Percentiles rank a stretch among this genome's conserved stretches.
Evolutionary conservation across 2,113 vertebrate genomes (phyloP).

Genomic region (Xiphophorus maculatus): DNA sequence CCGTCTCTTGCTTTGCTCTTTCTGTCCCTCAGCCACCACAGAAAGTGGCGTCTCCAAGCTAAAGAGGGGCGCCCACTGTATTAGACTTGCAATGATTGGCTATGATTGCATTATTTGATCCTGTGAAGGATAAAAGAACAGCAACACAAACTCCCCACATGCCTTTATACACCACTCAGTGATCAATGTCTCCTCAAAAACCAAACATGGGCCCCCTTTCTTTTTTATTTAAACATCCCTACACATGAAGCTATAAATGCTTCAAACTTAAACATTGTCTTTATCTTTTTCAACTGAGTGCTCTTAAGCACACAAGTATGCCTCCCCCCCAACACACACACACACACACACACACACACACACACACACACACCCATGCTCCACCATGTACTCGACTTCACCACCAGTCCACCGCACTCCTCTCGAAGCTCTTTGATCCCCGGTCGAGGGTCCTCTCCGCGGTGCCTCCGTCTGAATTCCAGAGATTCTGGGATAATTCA

Average conservation of each 20-base stretch:
- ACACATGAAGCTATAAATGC: constrained; percentile 47
- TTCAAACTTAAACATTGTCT: constrained; percentile 57
- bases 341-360: constrained; percentile 24
- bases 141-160: constrained; percentile 43
- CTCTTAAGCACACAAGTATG: constrained; percentile 24
- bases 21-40: constrained; percentile 67
- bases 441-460: constrained; percentile 74
- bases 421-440: constrained; percentile 74
- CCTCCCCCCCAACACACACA: constrained; percentile 15
- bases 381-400: constrained; percentile 57
- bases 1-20: constrained; percentile 52
- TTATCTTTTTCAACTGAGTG: constrained; percentile 60
- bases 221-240: constrained; percentile 33
- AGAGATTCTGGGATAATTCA: constrained; percentile 82
- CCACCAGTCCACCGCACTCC: constrained; percentile 74
- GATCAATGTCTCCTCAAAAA: constrained; percentile 49
- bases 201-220: constrained; percentile 33
- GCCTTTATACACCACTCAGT: constrained; percentile 62
- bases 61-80: constrained; percentile 70
- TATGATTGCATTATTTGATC: constrained; percentile 73
- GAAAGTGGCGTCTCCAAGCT: constrained; percentile 71
- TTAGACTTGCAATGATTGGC: constrained; percentile 71
- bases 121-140: constrained; percentile 63
- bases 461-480: constrained; percentile 82
- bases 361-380: constrained; percentile 33